Evolutionary conservation across 2,888 invertebrate species (phyloP).

Genomic region (Nemapogon koenigi): DNA sequence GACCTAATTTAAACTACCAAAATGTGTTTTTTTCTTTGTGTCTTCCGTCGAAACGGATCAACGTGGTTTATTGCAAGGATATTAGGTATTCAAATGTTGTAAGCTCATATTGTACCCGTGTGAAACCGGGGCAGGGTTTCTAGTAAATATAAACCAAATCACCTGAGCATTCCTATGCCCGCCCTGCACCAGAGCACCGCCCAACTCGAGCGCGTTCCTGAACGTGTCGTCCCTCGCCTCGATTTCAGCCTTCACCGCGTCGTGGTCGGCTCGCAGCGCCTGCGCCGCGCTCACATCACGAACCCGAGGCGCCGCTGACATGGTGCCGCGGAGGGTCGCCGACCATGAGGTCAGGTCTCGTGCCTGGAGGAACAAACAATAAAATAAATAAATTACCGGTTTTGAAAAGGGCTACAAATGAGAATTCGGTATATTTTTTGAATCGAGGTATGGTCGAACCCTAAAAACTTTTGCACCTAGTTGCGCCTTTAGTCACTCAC

Average conservation of each 20-base stretch:
- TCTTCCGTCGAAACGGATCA: neutral
- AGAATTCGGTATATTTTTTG: too few species aligned
- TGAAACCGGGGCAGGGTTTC: too few species aligned
- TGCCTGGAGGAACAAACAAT: conserved; percentile 45
- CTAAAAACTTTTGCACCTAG: too few species aligned
- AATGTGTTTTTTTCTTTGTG: too few species aligned
- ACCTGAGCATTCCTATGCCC: conserved; percentile 68
- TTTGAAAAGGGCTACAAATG: too few species aligned
- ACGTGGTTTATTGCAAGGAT: neutral
- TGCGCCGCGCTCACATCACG: conserved; percentile 85
- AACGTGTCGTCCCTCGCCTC: conserved; percentile 88
- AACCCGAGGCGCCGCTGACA: conserved; percentile 82
- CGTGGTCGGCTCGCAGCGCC: conserved; percentile 80
- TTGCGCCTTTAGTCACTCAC: too few species aligned
- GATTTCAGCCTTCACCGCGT: conserved; percentile 80
- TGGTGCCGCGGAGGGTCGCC: conserved; percentile 74
- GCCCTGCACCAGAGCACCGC: conserved; percentile 83
- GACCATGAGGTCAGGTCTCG: conserved; percentile 93
- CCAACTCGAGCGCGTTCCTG: conserved; percentile 74
- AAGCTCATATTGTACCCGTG: too few species aligned
- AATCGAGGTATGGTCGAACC: too few species aligned
- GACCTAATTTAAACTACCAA: too few species aligned
- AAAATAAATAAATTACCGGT: neutral
- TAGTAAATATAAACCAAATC: too few species aligned
- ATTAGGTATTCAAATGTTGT: too few species aligned